These are phyloP conservation scores for Chironomus striatipennis DNA, from an alignment of 1,140 invertebrate species.

Conservation along the genomic window DNA sequence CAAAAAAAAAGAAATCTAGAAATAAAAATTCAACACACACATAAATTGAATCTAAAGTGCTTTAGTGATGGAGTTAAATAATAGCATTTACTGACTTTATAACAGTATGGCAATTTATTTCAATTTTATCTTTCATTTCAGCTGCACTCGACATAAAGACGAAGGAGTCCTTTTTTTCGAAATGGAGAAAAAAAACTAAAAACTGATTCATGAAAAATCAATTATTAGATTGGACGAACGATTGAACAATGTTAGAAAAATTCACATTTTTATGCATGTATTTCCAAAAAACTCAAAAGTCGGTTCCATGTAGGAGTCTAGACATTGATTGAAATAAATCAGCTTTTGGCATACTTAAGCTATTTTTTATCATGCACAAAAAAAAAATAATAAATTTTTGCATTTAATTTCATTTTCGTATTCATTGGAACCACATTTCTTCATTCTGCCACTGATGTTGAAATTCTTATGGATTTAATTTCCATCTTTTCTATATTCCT, in stretches of 20 bases:
- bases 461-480: constrained; percentile 4
- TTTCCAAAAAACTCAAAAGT: no score
- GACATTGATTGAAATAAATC: constrained; percentile 23
- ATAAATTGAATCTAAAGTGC: constrained; percentile 9
- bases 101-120: neutral
- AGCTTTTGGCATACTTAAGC: neutral
- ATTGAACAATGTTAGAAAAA: neutral
- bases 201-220: neutral
- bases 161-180: neutral
- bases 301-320: neutral
- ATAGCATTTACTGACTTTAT: constrained; percentile 2
- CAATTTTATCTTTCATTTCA: neutral
- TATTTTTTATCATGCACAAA: neutral
- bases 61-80: neutral
- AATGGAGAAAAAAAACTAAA: no score
- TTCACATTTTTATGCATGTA: neutral
- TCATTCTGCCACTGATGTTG: neutral
- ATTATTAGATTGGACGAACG: no score
- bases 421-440: neutral
- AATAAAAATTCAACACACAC: neutral
- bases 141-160: no score
- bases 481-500: neutral
- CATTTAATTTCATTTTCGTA: neutral
- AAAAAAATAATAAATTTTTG: no score
- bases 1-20: no score